Base-by-base conservation (phyloP, 2,888 invertebrate genomes). In the Polydrusus cervinus region DNA sequence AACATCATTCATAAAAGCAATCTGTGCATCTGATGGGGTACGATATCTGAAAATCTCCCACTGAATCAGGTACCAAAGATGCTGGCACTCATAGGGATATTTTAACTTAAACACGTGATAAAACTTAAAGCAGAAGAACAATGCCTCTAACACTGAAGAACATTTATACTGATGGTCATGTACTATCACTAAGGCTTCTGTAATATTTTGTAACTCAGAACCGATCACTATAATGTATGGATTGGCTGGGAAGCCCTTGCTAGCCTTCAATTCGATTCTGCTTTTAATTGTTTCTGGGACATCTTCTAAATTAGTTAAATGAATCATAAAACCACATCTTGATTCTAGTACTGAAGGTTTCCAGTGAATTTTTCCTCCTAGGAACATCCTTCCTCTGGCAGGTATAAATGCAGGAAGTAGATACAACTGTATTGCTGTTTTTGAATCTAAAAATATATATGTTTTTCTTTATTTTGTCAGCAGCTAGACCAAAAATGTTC, bases 281-380 rank as follows among this genome's bases (percentile, higher is more conserved):
- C 40, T 67, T 53, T 55, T 51, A 18, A 53, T 67, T 2, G 49
- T 51, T 34, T 51, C 66, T 20, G 1, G n/a, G 13, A 69, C 40
- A 25, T 69, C 69, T 47, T 34, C 66, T 25, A 14, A 6, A 13
- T 18, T 51, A 20, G n/a, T 67, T 25, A 67, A 30, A 55, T 67
- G 66, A 9, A 67, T 34, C 18, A 67, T 16, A n/a, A 49, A 67
- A 13, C 43, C 66, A 51, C 14, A 10, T 38, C 66, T 38, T 10
- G 66, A 67, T 67, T 67, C 66, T n/a, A 51, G 20, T 8, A 67
- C 66, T 20, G 66, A 67, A 13, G 66, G 66, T 38, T 67, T 67
- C 66, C 66, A 67, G 38, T 67, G 66, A 0, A 14, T 11, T 38
- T 53, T 67, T 40, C 66, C 53, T 40, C 66, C 53, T 10, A 67